These are phyloP conservation scores for Crotalus helleri DNA, from an alignment of 2,113 vertebrate genomes.

Conservation along the genomic window DNA sequence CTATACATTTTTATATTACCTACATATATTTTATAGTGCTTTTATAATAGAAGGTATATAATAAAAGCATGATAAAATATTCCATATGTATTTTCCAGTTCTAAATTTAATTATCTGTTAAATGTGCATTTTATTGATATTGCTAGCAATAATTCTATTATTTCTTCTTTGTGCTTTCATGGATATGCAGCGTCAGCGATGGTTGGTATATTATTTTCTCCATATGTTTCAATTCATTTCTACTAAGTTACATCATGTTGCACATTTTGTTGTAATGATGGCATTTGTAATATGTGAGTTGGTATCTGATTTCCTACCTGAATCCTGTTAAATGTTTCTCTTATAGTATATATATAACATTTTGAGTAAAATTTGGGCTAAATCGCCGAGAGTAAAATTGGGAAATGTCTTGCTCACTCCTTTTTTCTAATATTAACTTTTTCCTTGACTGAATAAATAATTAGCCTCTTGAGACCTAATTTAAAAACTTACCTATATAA, in stretches of 20 bases:
- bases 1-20: neutral
- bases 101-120: neutral
- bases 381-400: neutral
- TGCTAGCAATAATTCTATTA: slow-evolving; percentile 51
- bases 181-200: slow-evolving; percentile 89
- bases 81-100: neutral
- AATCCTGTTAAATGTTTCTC: neutral
- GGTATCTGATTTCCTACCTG: neutral
- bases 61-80: neutral
- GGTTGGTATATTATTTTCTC: slow-evolving; percentile 85
- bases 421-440: neutral
- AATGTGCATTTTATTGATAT: neutral
- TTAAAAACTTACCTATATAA: neutral
- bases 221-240: slow-evolving; percentile 19
- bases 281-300: neutral
- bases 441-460: neutral
- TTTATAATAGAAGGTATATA: neutral
- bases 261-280: neutral
- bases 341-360: neutral
- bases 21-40: neutral
- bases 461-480: neutral
- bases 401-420: neutral
- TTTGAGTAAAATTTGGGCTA: neutral
- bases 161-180: slow-evolving; percentile 70
- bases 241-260: neutral